A percentile compares a stretch with the other conserved stretches of the same genome.
phyloP scores from a whole-genome alignment of 2,113 vertebrate genomes.

The Rhinogobius similis region DNA sequence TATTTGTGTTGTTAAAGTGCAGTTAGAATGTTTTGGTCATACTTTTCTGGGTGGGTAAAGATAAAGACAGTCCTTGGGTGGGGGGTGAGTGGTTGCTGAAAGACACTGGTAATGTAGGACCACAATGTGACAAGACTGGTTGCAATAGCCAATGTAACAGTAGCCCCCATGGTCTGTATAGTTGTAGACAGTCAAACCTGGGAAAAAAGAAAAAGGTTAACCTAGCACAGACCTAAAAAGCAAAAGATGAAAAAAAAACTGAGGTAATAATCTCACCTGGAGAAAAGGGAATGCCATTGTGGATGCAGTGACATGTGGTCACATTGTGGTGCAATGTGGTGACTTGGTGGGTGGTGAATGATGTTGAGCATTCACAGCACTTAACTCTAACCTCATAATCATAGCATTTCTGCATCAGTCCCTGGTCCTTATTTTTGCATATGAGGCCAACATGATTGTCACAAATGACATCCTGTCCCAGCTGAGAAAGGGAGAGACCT shows the following conservation, averaged over 20 bases:
- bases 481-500: background rate
- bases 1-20: background rate
- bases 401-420: constrained; percentile 52
- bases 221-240: background rate
- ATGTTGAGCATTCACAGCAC: constrained; percentile 38
- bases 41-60: constrained; percentile 38
- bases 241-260: background rate
- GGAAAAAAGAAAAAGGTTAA: background rate
- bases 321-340: accelerated
- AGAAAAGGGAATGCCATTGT: background rate
- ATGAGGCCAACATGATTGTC: constrained; percentile 40
- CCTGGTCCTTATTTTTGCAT: constrained; percentile 65
- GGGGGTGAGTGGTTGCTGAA: background rate
- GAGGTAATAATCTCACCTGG: constrained; percentile 36
- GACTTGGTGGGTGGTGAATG: background rate
- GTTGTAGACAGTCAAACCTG: constrained; percentile 79
- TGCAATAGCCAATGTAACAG: constrained; percentile 74
- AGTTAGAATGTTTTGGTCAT: background rate
- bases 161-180: constrained; percentile 71
- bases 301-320: background rate
- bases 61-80: background rate
- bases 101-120: background rate
- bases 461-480: constrained; percentile 56
- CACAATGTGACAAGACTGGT: constrained; percentile 52
- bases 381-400: constrained; percentile 56